A percentile compares a stretch with the other conserved stretches of the same genome.
Conservation (phyloP, 2,888 invertebrate genomes). For the Athripsodes cinereus region DNA sequence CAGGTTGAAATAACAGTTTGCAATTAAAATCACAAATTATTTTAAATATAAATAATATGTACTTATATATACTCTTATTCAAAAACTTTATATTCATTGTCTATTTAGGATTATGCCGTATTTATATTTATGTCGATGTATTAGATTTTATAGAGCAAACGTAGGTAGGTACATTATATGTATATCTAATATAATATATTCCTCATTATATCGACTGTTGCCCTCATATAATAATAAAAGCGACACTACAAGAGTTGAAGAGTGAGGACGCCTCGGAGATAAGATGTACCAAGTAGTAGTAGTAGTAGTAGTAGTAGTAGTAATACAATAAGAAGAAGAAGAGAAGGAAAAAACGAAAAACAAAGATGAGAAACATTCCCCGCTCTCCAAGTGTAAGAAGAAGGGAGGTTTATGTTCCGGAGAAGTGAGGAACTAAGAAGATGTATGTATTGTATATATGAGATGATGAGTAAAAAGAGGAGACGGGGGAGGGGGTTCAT, state of each 20-base stretch:
- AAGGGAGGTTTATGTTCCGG: constrained; percentile 1
- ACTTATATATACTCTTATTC: no score
- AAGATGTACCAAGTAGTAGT: constrained; percentile 27
- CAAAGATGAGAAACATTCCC: constrained; percentile 24
- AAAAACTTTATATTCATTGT: no score
- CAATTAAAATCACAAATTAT: no score
- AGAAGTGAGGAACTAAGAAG: neutral
- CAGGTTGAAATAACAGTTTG: no score
- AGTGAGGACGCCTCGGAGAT: constrained; percentile 27
- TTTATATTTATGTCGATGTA: no score
- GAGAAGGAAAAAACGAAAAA: constrained; percentile 6
- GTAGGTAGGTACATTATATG: no score
- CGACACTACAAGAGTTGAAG: constrained; percentile 20
- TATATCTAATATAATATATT: neutral
- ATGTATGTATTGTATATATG: neutral
- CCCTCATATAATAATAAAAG: constrained; percentile 5
- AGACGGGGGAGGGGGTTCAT: constrained; percentile 9
- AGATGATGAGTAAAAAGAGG: neutral
- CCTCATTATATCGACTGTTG: constrained; percentile 2
- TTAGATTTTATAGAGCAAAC: no score
- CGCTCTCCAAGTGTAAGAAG: neutral
- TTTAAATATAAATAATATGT: no score
- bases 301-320: no score
- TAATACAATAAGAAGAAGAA: constrained; percentile 8
- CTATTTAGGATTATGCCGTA: no score